Base-by-base conservation (phyloP, 2,888 invertebrate genomes). In the Pseudococcus viburni region DNA sequence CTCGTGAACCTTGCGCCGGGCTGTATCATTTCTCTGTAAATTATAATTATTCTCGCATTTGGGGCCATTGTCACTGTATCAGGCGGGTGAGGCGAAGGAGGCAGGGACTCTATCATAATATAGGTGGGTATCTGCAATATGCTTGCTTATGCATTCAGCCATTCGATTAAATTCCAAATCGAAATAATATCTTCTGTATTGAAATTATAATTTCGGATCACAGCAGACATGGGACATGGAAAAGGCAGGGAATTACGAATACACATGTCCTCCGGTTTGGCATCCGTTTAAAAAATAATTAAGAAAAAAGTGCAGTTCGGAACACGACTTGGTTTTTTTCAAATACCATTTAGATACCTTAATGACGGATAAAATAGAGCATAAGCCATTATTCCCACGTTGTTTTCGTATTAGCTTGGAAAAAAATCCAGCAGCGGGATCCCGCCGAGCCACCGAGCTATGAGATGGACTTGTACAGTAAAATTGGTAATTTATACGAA, bases 231-330 rank as follows among this genome's bases (percentile, higher is more conserved):
- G 19, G 22, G n/a, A n/a, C n/a, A 19, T 9, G 22, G 22, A 22
- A 15, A 33, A 33, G 26, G 64, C 6, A 64, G 59, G 59, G n/a
- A n/a, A n/a, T 5, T n/a, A 42, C 6, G 59, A 22, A 22, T 22
- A 64, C n/a, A 59, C n/a, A 17, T 59, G 4, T n/a, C 15, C 59
- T 7, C 5, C 19, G 22, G 19, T 22, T 64, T 5, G 26, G 59
- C n/a, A n/a, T n/a, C 8, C 64, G 64, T 64, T 64, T 64, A 64
- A 64, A 64, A 64, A 64, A 64, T 64, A 64, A 64, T 64, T 64
- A 64, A 22, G 8, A 64, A 12, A 64, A 22, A 64, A 22, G 59
- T 59, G 8, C 51, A 64, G n/a, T 6, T 11, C 19, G 22, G 9
- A 19, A 22, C 22, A 64, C 12, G 64, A 64, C 64, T 1, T 33